A percentile compares a stretch with the other conserved stretches of the same genome.
phyloP scores from a whole-genome alignment of 2,888 invertebrate species.

The Caenorhabditis uteleia region DNA sequence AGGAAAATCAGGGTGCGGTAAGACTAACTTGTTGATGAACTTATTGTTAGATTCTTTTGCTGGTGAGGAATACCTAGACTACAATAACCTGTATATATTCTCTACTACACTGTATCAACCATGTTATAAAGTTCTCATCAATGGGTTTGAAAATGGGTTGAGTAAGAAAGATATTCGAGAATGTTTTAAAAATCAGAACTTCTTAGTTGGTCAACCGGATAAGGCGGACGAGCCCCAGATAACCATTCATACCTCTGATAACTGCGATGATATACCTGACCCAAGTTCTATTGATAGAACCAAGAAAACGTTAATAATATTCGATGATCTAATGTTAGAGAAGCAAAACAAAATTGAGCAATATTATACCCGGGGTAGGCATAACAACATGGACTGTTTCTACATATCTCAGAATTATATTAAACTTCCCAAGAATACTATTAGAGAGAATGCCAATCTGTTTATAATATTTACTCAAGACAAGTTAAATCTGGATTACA shows the following conservation, averaged over 20 bases:
- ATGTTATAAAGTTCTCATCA: slow-evolving; percentile 47
- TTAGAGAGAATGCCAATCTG: slow-evolving; percentile 51
- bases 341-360: slow-evolving; percentile 56
- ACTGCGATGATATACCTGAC: slow-evolving; percentile 46
- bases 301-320: slow-evolving; percentile 49
- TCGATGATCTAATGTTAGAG: slow-evolving; percentile 47
- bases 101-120: slow-evolving; percentile 54
- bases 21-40: slow-evolving; percentile 54
- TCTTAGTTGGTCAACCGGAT: slow-evolving; percentile 32
- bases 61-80: slow-evolving; percentile 46
- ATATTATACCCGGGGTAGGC: slow-evolving; percentile 51
- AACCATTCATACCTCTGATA: slow-evolving; percentile 16
- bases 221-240: slow-evolving; percentile 13
- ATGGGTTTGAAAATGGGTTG: slow-evolving; percentile 38
- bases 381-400: slow-evolving; percentile 45
- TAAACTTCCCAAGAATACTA: slow-evolving; percentile 51
- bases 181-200: slow-evolving; percentile 38
- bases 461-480: slow-evolving; percentile 53
- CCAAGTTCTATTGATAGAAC: slow-evolving; percentile 39
- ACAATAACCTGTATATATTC: slow-evolving; percentile 51
- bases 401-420: slow-evolving; percentile 52
- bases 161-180: slow-evolving; percentile 44
- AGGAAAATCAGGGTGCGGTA: slow-evolving; percentile 54
- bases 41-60: slow-evolving; percentile 33
- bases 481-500: slow-evolving; percentile 42